phyloP scores from a whole-genome alignment of 2,797 vertebrate species.

The Megaceryle alcyon region DNA sequence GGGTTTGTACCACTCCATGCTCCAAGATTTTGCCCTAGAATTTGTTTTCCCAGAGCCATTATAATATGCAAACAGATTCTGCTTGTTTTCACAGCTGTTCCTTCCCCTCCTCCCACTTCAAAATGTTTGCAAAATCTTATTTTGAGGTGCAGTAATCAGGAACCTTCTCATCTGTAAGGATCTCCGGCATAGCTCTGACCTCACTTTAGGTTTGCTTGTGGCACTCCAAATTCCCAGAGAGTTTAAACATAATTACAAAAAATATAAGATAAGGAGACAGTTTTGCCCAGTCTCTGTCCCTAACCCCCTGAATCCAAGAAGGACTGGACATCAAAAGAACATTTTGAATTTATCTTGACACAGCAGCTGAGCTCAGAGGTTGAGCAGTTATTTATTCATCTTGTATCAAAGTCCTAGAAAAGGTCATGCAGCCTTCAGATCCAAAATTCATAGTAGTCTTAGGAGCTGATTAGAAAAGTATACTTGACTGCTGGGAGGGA shows the following conservation, averaged over 20 bases:
- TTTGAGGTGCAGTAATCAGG: not conserved
- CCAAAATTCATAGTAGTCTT: slow-evolving; percentile 27
- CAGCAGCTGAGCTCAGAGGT: slow-evolving; percentile 29
- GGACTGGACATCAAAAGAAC: not conserved
- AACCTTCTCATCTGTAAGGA: not conserved
- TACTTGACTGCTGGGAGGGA: not conserved
- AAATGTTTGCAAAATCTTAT: not conserved
- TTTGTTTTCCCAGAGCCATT: not conserved
- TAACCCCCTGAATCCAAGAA: not conserved
- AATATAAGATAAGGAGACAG: not conserved
- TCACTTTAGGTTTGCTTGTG: not conserved
- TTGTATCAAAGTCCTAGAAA: slow-evolving; percentile 35
- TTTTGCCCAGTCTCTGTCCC: not conserved
- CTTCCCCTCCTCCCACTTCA: not conserved
- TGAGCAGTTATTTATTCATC: slow-evolving; percentile 29
- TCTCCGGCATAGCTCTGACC: not conserved
- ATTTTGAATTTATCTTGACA: slow-evolving; percentile 35
- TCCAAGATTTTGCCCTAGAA: not conserved
- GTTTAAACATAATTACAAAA: not conserved
- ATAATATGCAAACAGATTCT: not conserved
- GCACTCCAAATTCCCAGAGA: not conserved
- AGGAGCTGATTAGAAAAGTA: slow-evolving; percentile 6
- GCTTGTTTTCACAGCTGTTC: not conserved
- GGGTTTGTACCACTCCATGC: not conserved
- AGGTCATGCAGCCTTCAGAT: slow-evolving; percentile 24